Base-by-base conservation (phyloP, 2,797 vertebrate genomes). In the Odontamblyopus rebecca region DNA sequence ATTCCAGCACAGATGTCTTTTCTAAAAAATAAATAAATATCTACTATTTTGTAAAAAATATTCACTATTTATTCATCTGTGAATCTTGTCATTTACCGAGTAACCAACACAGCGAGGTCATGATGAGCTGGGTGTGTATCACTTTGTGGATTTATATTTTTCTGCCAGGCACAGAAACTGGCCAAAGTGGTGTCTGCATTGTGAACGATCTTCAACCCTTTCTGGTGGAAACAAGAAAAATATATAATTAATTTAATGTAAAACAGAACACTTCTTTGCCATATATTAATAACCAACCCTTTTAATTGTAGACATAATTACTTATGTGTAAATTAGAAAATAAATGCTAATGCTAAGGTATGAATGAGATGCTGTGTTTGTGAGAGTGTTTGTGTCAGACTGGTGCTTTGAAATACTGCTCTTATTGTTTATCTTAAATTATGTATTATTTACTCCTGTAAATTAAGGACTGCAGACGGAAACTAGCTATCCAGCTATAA, bases 141-240 rank as follows among this genome's bases (percentile, higher is more conserved):
- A 41, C 96, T 97, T 87, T 96, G 96, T 2, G 96, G 96, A 74
- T 99, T 99, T 61, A 98, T 91, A 70, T 94, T 98, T 82, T 98
- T 99, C 89, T 99, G 98, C 97, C 98, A 99, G 72, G 96, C 95
- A 80, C 98, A 99, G 92, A 99, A 99, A 86, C 97, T 99, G 79
- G 93, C 85, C 87, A 99, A 82, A 3, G 97, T 97, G 64, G 95
- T 96, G 89, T 99, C 98, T 23, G 97, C 97, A 27, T 98, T 95
- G 78, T 98, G 97, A 81, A 95, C 90, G 70, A 99, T 97, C 93
- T 99, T 99, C 85, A 99, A 78, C 16, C 93, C 97, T 95, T 97
- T 96, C 97, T 99, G 92, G 80, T 29, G 69, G 0, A 67, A 38
- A 44, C 4, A 16, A 15, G 12, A 48, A 26, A 23, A 57, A 57